These are phyloP conservation scores for Drosophila subsilvestris DNA, from an alignment of 2,888 invertebrate genomes.

Conservation along the genomic window DNA sequence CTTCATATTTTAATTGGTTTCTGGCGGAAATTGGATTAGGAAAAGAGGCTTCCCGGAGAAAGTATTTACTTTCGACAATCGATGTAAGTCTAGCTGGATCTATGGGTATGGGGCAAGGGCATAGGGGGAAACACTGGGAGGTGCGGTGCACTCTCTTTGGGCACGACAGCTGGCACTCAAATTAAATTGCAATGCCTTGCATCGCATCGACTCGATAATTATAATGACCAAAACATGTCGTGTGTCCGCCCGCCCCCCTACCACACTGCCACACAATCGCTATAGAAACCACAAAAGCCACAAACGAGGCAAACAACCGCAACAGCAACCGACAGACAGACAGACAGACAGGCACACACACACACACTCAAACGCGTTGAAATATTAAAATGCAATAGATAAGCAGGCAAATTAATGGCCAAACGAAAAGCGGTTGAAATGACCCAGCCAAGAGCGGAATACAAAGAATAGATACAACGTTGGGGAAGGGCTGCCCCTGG, in stretches of 20 bases:
- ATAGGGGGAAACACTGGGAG: constrained; percentile 18
- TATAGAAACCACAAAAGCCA: constrained; percentile 29
- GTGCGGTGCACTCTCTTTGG: constrained; percentile 14
- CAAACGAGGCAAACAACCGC: constrained; percentile 1
- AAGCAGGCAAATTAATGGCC: constrained; percentile 40
- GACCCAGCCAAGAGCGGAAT: background rate
- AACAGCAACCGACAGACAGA: constrained; percentile 21
- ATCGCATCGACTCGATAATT: constrained; percentile 55
- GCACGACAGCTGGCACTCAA: constrained; percentile 34
- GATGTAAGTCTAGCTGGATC: constrained; percentile 11
- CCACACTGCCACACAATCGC: constrained; percentile 28
- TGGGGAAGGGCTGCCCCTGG: background rate
- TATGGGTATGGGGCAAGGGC: constrained; percentile 5
- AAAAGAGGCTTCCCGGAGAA: constrained; percentile 17
- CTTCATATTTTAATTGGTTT: constrained; percentile 39
- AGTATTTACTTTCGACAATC: background rate
- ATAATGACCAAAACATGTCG: constrained; percentile 73
- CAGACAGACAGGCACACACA: background rate
- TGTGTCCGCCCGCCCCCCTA: background rate
- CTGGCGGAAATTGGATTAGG: constrained; percentile 34
- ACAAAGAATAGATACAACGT: background rate
- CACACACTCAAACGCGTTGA: constrained; percentile 31
- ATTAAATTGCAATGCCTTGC: constrained; percentile 58
- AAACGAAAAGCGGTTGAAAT: background rate
- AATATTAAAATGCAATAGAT: constrained; percentile 69